Base-by-base conservation (phyloP, 2,888 invertebrate genomes). In the Drosophila infuscata region DNA sequence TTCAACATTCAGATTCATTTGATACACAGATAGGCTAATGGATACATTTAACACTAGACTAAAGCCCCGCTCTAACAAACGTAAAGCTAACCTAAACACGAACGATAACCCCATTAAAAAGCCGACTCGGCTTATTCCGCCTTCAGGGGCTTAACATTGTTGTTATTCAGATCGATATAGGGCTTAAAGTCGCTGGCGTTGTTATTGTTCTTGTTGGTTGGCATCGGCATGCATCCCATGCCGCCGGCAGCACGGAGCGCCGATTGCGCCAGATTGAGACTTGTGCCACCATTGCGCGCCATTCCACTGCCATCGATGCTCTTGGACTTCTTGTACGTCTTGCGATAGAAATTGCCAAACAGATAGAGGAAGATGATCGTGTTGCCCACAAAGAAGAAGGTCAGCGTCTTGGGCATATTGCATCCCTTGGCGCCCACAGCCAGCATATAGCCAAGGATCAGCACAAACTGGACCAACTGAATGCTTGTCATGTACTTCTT, bases 361-460 rank as follows among this genome's bases (percentile, higher is more conserved):
- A 95, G 93, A 80, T 94, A 94, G 17, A 95, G 92, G 89, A 95
- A 95, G 53, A 95, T 94, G 35, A 94, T 67, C 3, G 94, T 93
- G 82, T 95, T 94, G 74, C 93, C 93, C 30, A 94, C 92, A 89
- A 95, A 95, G 92, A 95, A 95, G 88, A 94, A 94, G 2, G 94
- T 94, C 15, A 95, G 91, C 0, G 94, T 93, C 83, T 94, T 94
- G 43, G 94, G 94, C 91, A 94, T 93, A 68, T 94, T 94, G 92
- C 95, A 95, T 76, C 95, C 94, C 91, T 94, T 94, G 30, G 92
- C 93, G 51, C 94, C 92, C 2, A 94, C 91, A 1, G 88, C 76
- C 38, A 92, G 90, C 92, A 96, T 94, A 90, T 96, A 96, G 11
- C 93, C 91, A 30, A 96, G 93, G 94, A 96, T 96, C 48, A 96